Evolutionary conservation across 2,113 vertebrate genomes (phyloP).

Genomic region (Athene noctua): DNA sequence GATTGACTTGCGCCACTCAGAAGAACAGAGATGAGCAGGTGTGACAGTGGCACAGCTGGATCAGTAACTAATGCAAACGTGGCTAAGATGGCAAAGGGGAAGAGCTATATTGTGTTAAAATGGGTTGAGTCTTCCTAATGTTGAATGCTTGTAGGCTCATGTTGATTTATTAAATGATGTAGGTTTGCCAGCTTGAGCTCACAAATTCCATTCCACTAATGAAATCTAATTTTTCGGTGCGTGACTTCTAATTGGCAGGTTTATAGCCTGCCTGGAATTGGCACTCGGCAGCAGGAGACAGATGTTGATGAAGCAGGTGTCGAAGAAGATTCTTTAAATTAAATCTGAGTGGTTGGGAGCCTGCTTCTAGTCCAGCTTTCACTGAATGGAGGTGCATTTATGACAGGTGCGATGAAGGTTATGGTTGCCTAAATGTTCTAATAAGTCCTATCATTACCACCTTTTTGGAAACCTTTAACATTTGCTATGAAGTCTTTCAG

Average conservation of each 20-base stretch:
- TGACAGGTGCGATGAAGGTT: background rate
- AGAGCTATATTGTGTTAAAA: background rate
- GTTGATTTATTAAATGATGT: conserved; percentile 5
- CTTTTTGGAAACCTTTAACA: background rate
- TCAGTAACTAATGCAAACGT: background rate
- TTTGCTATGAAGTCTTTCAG: background rate
- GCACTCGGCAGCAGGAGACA: background rate
- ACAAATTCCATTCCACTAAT: conserved; percentile 25
- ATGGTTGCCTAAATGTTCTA: background rate
- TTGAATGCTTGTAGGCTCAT: background rate
- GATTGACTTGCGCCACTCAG: background rate
- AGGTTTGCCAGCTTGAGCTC: conserved; percentile 26
- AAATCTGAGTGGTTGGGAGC: background rate
- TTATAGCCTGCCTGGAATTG: background rate
- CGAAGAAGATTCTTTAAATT: background rate
- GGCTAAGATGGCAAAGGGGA: background rate
- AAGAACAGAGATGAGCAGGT: background rate
- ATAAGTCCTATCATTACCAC: background rate
- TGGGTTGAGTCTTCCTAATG: background rate
- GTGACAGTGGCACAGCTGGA: background rate
- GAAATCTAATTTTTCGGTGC: conserved; percentile 2
- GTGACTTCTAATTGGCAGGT: background rate
- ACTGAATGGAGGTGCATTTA: background rate
- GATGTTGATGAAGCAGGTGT: conserved; percentile 26
- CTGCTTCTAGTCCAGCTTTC: background rate